A percentile compares a stretch with the other conserved stretches of the same genome.
phyloP scores from a whole-genome alignment of 2,797 vertebrate genomes.

The Benthosema pterotum region DNA sequence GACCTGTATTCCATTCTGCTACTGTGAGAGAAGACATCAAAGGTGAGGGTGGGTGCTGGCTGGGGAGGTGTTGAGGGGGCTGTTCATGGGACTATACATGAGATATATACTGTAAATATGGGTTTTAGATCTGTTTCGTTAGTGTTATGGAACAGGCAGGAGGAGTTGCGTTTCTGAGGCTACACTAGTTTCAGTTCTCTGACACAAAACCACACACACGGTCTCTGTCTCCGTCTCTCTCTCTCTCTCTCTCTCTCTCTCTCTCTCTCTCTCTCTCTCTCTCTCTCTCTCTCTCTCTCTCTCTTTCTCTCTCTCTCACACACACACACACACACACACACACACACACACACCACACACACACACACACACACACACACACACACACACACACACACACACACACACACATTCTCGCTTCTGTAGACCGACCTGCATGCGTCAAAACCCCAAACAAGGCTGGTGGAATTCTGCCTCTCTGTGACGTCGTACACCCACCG shows the following conservation, averaged over 20 bases:
- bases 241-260: no score
- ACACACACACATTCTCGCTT: background rate
- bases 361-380: slow-evolving; percentile 14
- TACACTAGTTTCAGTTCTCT: slow-evolving; percentile 72
- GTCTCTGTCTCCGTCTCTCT: no score
- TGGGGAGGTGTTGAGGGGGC: no score
- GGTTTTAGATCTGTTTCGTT: slow-evolving; percentile 40
- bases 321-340: no score
- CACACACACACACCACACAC: background rate
- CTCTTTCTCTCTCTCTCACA: no score
- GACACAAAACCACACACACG: slow-evolving; percentile 59
- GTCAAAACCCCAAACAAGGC: slow-evolving; percentile 52
- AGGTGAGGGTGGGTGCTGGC: no score
- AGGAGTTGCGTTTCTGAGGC: slow-evolving; percentile 48
- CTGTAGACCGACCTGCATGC: slow-evolving; percentile 44
- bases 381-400: slow-evolving; percentile 23
- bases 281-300: no score
- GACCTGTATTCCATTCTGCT: no score
- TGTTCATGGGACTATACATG: background rate
- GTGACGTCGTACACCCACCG: slow-evolving; percentile 69
- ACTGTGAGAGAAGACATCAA: no score
- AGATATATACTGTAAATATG: no score
- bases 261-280: no score
- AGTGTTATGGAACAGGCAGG: slow-evolving; percentile 36
- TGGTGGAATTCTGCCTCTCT: slow-evolving; percentile 66